Percentiles rank a stretch among this genome's conserved stretches.
Evolutionary conservation across 2,797 vertebrate genomes (phyloP).

Genomic region (Aldrovandia affinis): DNA sequence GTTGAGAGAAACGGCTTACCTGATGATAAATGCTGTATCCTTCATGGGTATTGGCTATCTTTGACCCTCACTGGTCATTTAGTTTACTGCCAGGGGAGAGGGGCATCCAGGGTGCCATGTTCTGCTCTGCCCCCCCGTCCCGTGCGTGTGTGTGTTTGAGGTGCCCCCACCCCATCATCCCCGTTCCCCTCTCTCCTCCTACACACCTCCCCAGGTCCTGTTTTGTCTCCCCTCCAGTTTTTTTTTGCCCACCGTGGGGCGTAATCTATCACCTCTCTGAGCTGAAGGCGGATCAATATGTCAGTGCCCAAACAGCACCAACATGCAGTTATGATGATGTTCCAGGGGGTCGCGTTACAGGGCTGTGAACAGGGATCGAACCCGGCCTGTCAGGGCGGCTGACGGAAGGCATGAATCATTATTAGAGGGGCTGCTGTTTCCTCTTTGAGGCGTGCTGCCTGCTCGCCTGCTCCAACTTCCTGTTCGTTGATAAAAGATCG

Average conservation of each 20-base stretch:
- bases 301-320: conserved; percentile 69
- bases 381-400: conserved; percentile 75
- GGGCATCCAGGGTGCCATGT: conserved; percentile 39
- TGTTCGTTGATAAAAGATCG: conserved; percentile 27
- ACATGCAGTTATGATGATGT: conserved; percentile 84
- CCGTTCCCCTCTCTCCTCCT: conserved; percentile 26
- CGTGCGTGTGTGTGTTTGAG: neutral
- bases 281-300: conserved; percentile 77
- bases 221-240: conserved; percentile 40
- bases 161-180: conserved; percentile 9
- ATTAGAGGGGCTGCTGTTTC: conserved; percentile 74
- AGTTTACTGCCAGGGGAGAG: neutral
- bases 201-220: conserved; percentile 20
- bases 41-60: neutral
- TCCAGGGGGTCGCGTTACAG: conserved; percentile 79
- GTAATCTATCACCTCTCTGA: conserved; percentile 78
- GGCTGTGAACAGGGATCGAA: conserved; percentile 80
- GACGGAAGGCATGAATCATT: conserved; percentile 85
- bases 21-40: neutral
- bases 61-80: neutral
- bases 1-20: neutral
- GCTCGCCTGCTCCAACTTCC: conserved; percentile 27
- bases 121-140: conserved; percentile 16
- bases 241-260: conserved; percentile 64
- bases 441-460: conserved; percentile 41